phyloP scores from a whole-genome alignment of 2,888 invertebrate species.

The Apodemia hepburni region DNA sequence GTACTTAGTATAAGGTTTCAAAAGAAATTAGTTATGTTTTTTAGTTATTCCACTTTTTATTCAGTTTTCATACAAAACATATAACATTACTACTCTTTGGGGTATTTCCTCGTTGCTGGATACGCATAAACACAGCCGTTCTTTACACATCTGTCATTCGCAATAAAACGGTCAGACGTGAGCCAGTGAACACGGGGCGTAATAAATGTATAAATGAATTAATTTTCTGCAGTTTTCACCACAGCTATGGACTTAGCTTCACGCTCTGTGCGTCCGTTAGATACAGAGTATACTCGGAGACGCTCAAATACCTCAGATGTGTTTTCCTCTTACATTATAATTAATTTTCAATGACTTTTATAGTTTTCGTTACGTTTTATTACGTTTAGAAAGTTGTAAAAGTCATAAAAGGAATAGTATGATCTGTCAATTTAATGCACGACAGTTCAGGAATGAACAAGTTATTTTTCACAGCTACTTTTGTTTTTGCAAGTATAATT shows the following conservation, averaged over 20 bases:
- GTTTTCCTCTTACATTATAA: conserved; percentile 7
- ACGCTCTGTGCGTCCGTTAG: conserved; percentile 32
- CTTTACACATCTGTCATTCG: conserved; percentile 18
- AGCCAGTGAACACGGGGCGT: conserved; percentile 15
- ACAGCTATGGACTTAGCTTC: conserved; percentile 42
- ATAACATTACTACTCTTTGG: too few species aligned
- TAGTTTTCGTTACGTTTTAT: too few species aligned
- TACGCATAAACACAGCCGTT: neutral
- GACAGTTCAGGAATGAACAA: too few species aligned
- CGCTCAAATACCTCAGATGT: conserved; percentile 1
- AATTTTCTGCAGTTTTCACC: conserved; percentile 70
- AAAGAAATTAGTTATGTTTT: too few species aligned
- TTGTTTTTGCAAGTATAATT: too few species aligned
- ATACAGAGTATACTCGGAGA: conserved; percentile 9
- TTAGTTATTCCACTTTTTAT: too few species aligned
- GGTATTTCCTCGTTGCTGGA: too few species aligned
- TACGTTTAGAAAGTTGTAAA: neutral
- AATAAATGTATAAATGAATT: conserved; percentile 54
- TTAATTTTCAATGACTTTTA: neutral
- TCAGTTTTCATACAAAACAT: too few species aligned
- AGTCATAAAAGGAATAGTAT: neutral
- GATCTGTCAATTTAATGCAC: too few species aligned
- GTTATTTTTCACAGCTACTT: too few species aligned
- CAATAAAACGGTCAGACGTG: conserved; percentile 6
- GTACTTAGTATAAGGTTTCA: too few species aligned